These are phyloP conservation scores for Petrolisthes manimaculis DNA, from an alignment of 2,888 invertebrate genomes.

Conservation along the genomic window DNA sequence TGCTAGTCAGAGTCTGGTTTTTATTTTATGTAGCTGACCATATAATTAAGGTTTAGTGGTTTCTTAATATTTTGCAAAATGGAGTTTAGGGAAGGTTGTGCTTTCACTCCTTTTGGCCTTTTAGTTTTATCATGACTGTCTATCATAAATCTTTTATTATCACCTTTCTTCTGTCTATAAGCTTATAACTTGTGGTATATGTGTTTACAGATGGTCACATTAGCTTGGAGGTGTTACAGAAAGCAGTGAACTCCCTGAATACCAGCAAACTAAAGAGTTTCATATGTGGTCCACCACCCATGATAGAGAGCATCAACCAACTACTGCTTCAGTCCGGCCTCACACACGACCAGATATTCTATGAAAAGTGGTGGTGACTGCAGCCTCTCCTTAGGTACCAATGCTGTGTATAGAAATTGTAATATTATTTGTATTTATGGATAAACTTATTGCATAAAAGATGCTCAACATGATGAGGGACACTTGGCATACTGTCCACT, in stretches of 20 bases:
- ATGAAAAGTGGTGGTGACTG: conserved; percentile 46
- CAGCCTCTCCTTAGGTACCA: not conserved
- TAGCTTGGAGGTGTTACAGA: not conserved
- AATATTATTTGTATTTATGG: not conserved
- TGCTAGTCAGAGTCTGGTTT: too few species aligned
- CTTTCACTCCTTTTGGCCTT: not conserved
- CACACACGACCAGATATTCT: conserved; percentile 10
- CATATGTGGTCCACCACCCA: conserved; percentile 42
- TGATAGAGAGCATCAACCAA: conserved; percentile 31
- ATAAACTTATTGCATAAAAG: not conserved
- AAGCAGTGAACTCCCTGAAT: not conserved
- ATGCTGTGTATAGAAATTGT: not conserved
- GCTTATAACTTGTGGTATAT: not conserved
- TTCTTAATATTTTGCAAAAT: too few species aligned
- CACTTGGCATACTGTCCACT: too few species aligned
- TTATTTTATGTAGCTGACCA: too few species aligned
- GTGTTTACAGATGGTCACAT: conserved; percentile 8
- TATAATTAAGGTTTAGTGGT: too few species aligned
- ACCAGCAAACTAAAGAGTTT: not conserved
- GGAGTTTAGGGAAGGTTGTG: too few species aligned
- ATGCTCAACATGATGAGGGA: too few species aligned
- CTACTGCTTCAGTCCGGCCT: conserved; percentile 26
- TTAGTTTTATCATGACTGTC: not conserved
- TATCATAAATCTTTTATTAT: too few species aligned
- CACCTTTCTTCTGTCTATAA: not conserved